These are phyloP conservation scores for Meiosimyza platycephala DNA, from an alignment of 2,888 invertebrate genomes.

Conservation along the genomic window DNA sequence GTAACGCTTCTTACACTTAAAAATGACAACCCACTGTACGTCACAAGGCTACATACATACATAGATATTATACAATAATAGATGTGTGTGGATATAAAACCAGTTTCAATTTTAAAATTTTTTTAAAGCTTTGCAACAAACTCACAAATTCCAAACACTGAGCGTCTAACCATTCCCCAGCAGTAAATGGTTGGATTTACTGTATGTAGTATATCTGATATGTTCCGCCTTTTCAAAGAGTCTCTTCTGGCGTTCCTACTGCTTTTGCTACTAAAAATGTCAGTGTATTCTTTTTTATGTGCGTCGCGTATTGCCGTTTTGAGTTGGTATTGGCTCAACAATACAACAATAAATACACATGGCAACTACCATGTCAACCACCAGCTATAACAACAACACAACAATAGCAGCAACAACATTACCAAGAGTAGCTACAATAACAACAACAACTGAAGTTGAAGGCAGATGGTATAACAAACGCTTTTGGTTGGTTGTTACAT, in stretches of 20 bases:
- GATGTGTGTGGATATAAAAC: conserved; percentile 23
- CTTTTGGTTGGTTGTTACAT: conserved; percentile 63
- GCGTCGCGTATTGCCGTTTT: neutral
- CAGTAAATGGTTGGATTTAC: neutral
- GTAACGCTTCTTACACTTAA: no score
- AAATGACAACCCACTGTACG: conserved; percentile 32
- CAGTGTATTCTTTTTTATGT: conserved; percentile 37
- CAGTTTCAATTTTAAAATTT: conserved; percentile 29
- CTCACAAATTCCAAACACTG: conserved; percentile 16
- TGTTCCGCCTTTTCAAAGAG: conserved; percentile 32
- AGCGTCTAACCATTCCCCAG: conserved; percentile 2
- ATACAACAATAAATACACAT: conserved; percentile 38
- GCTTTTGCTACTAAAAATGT: conserved; percentile 27
- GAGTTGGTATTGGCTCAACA: conserved; percentile 34
- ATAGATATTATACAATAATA: conserved; percentile 30
- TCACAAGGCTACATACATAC: neutral
- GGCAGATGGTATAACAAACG: conserved; percentile 51
- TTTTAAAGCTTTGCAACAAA: conserved; percentile 38
- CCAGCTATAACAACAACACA: conserved; percentile 22
- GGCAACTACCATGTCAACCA: conserved; percentile 18
- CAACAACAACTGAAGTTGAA: conserved; percentile 17
- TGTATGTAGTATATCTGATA: neutral
- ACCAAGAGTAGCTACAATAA: conserved; percentile 15
- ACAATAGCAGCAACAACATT: conserved; percentile 26
- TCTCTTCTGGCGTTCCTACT: neutral